Evolutionary conservation across 1,140 invertebrate species (phyloP), one percentile per base, ranked within the genome.

Genomic region (Chlorops oryzae): DNA sequence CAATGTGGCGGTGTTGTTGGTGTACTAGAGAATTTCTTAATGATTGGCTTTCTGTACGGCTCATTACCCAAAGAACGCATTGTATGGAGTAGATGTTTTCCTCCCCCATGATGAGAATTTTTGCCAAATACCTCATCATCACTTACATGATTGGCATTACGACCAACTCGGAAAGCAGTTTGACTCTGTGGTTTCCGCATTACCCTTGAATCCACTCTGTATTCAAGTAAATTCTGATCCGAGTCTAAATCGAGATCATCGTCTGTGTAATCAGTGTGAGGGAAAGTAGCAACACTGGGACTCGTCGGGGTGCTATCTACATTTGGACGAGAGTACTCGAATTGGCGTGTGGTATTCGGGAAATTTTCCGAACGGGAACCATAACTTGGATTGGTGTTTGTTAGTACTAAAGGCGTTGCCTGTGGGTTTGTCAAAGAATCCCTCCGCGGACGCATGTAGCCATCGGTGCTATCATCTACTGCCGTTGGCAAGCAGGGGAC

Each of bases 141-240:
- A 35, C 65, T 65, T 12, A 65, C 56, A 21, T 69, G 63, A 1
- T 56, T 57, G 3, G 59, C 60, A 4, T 61, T 54, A 0, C 63
- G 45, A 0, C 51, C 61, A 27, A 72, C 61, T 0, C 59, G 57
- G 1, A 71, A 78, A 4, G 82, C 83, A 34, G 79, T 75, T 54
- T 82, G 81, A 27, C 77, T 74, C 22, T 81, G 74, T 1, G 82
- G 82, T 3, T 78, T 81, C 13, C 75, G 73, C 82, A 85, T 84
- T 5, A 85, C 81, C 53, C 77, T 78, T 47, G 78, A 79, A 49
- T 80, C 79, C 4, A 80, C 80, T 20, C 73, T 75, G 58, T 81
- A 78, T 59, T 81, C 80, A 23, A 68, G 59, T 45, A 73, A 52
- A 45, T 70, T 74, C n/a, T 42, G 58, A 32, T 69, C 65, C 21